Evolutionary conservation across 2,888 invertebrate species (phyloP).

Genomic region (Melanargia galathea): DNA sequence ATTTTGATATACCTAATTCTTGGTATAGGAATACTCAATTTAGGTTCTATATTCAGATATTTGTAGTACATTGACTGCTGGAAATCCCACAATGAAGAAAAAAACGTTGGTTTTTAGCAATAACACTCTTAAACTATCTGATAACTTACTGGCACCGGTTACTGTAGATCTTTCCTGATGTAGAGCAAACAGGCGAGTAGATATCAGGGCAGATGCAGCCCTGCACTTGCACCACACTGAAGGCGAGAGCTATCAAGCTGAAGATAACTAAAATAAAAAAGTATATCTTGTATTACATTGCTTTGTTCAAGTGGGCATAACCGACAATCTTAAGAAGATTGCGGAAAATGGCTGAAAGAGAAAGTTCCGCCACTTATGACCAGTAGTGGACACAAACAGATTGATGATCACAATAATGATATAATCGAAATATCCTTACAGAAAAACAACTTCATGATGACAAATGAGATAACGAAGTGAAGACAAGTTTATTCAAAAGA

Average conservation of each 20-base stretch:
- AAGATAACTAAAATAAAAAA: constrained; percentile 19
- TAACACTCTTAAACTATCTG: background rate
- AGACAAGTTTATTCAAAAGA: constrained; percentile 12
- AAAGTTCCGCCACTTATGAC: no score
- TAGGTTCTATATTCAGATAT: no score
- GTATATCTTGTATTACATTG: background rate
- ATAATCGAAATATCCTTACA: background rate
- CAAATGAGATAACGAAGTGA: background rate
- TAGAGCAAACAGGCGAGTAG: constrained; percentile 29
- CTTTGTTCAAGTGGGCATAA: no score
- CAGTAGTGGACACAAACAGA: no score
- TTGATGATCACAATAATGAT: no score
- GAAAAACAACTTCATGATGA: constrained; percentile 6
- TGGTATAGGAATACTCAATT: no score
- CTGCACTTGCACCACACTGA: background rate
- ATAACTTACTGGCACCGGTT: constrained; percentile 31
- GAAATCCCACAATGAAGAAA: no score
- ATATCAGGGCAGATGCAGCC: constrained; percentile 22
- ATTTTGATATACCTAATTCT: no score
- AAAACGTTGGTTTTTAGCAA: no score
- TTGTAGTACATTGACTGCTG: no score
- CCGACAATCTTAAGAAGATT: no score
- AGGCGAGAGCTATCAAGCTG: background rate
- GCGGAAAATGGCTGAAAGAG: no score
- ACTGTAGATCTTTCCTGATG: constrained; percentile 24